Conservation (phyloP, 2,888 invertebrate species). For the Mythimna lalbum region DNA sequence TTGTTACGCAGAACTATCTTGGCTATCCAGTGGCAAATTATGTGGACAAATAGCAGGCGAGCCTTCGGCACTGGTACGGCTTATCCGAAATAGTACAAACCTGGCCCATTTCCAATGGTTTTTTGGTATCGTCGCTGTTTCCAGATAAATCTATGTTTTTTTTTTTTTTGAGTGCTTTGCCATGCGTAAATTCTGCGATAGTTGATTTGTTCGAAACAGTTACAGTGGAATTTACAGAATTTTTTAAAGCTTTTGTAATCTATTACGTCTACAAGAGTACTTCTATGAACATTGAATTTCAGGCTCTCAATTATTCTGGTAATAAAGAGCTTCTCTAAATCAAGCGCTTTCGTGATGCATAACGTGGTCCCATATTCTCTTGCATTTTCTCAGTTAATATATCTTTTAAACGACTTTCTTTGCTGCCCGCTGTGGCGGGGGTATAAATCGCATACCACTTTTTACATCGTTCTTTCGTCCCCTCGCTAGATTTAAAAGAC, state of each 20-base stretch:
- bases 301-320: slow-evolving; percentile 55
- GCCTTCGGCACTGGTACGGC: slow-evolving; percentile 57
- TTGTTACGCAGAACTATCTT: slow-evolving; percentile 66
- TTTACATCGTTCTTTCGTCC: slow-evolving; percentile 60
- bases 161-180: slow-evolving; percentile 21
- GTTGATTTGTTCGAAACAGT: slow-evolving; percentile 29
- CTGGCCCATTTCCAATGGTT: slow-evolving; percentile 55
- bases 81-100: slow-evolving; percentile 49
- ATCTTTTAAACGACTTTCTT: slow-evolving; percentile 81
- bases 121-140: slow-evolving; percentile 37
- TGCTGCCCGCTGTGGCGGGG: slow-evolving; percentile 65
- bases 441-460: slow-evolving; percentile 73
- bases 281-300: slow-evolving; percentile 34
- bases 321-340: slow-evolving; percentile 67
- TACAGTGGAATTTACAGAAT: background rate
- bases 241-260: slow-evolving; percentile 18
- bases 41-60: slow-evolving; percentile 68
- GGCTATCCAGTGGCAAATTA: slow-evolving; percentile 70
- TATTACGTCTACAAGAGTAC: slow-evolving; percentile 29
- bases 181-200: slow-evolving; percentile 28
- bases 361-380: slow-evolving; percentile 72
- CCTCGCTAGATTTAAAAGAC: slow-evolving; percentile 62
- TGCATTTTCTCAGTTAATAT: slow-evolving; percentile 81
- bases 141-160: slow-evolving; percentile 54
- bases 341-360: slow-evolving; percentile 72